A percentile compares a stretch with the other conserved stretches of the same genome.
These are phyloP conservation scores for Zaprionus bogoriensis DNA, from an alignment of 2,888 invertebrate genomes.

Conservation along the genomic window DNA sequence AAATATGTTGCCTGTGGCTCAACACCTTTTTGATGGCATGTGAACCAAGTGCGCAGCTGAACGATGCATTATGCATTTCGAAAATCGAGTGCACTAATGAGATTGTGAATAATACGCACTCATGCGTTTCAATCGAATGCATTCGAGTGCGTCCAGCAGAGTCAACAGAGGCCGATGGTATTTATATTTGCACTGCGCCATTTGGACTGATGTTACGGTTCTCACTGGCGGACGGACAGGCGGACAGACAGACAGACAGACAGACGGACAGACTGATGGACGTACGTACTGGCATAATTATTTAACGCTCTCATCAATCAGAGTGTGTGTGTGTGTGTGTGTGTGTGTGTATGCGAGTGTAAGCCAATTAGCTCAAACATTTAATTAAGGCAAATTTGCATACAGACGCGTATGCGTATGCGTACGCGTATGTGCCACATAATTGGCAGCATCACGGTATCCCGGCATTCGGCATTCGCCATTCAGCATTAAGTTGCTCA, in stretches of 20 bases:
- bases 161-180: slow-evolving; percentile 34
- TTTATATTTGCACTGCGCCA: too few relatives aligned
- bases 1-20: too few relatives aligned
- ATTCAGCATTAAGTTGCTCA: slow-evolving; percentile 22
- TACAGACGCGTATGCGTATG: background rate
- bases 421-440: slow-evolving; percentile 26
- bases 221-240: slow-evolving; percentile 4
- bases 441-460: slow-evolving; percentile 61
- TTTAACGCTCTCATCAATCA: slow-evolving; percentile 67
- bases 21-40: too few relatives aligned
- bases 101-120: slow-evolving; percentile 30
- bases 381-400: slow-evolving; percentile 54
- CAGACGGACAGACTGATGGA: slow-evolving; percentile 13
- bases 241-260: background rate
- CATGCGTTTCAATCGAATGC: slow-evolving; percentile 49
- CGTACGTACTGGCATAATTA: slow-evolving; percentile 55
- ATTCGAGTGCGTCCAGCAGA: slow-evolving; percentile 36
- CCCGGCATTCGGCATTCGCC: too few relatives aligned
- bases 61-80: slow-evolving; percentile 1
- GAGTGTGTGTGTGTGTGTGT: slow-evolving; percentile 23
- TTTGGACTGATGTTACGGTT: background rate
- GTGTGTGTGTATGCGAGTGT: slow-evolving; percentile 47
- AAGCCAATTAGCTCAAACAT: slow-evolving; percentile 73
- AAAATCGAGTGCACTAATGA: slow-evolving; percentile 7
- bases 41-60: background rate